Evolutionary conservation across 2,888 invertebrate genomes (phyloP).

Genomic region (Philereme transversata): DNA sequence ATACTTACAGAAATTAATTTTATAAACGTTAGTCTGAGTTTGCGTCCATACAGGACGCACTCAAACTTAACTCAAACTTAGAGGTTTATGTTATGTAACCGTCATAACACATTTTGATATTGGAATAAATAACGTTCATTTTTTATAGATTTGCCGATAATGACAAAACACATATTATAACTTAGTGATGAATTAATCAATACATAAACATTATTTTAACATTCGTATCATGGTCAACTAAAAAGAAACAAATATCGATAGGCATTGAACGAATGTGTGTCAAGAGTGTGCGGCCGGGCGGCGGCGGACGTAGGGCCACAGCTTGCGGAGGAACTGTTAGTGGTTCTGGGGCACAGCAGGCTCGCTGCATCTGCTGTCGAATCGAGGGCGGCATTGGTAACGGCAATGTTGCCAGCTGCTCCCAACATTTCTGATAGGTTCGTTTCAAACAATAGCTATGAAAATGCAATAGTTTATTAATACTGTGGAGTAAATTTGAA

Average conservation of each 20-base stretch:
- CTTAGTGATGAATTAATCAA: constrained; percentile 17
- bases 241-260: constrained; percentile 62
- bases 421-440: constrained; percentile 45
- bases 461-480: not conserved
- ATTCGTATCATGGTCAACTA: constrained; percentile 50
- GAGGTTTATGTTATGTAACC: too few species aligned
- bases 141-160: constrained; percentile 12
- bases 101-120: too few species aligned
- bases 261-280: constrained; percentile 78
- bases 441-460: not conserved
- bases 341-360: constrained; percentile 35
- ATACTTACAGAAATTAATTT: too few species aligned
- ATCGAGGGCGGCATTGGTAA: constrained; percentile 63
- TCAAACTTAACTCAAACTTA: too few species aligned
- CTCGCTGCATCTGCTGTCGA: constrained; percentile 56
- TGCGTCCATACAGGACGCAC: too few species aligned
- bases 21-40: too few species aligned
- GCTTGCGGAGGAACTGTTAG: constrained; percentile 19
- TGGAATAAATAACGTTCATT: not conserved
- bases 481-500: too few species aligned
- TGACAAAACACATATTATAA: not conserved
- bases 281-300: constrained; percentile 61
- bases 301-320: constrained; percentile 46
- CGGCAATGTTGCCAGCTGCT: constrained; percentile 49
- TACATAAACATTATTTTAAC: constrained; percentile 38